Evolutionary conservation across 2,113 vertebrate species (phyloP).

Genomic region (Mystacornis crossleyi): DNA sequence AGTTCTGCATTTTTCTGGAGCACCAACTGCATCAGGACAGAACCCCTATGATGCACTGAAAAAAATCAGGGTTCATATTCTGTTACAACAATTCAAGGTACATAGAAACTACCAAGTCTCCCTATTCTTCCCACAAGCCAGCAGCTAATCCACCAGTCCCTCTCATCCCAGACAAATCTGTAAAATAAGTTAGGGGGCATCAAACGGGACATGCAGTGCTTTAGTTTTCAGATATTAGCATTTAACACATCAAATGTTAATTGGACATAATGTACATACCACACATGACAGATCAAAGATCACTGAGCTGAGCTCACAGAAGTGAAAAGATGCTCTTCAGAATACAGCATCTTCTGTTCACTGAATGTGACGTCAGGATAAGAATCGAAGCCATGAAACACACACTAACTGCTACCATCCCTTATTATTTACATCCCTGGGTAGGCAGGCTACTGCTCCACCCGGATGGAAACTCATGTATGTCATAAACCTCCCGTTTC

Average conservation of each 20-base stretch:
- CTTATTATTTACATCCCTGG: not conserved
- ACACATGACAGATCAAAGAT: not conserved
- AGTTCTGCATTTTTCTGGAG: not conserved
- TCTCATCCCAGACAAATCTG: not conserved
- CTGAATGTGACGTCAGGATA: not conserved
- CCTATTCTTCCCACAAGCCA: not conserved
- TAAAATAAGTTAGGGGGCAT: not conserved
- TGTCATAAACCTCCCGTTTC: not conserved
- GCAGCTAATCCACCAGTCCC: not conserved
- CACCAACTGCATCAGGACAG: not conserved
- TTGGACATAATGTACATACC: not conserved
- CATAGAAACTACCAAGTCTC: not conserved
- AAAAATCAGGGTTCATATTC: not conserved
- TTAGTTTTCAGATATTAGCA: not conserved
- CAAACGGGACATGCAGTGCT: not conserved
- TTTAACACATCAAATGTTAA: not conserved
- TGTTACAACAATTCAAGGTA: not conserved
- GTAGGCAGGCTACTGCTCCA: not conserved
- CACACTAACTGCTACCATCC: not conserved
- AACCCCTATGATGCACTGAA: rapidly evolving
- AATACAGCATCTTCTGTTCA: not conserved
- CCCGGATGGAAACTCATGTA: not conserved
- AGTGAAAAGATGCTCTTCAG: not conserved
- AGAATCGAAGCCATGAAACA: not conserved
- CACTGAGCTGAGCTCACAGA: not conserved